These are phyloP conservation scores for Parnassius orleans DNA, from an alignment of 2,888 invertebrate genomes.

Conservation along the genomic window DNA sequence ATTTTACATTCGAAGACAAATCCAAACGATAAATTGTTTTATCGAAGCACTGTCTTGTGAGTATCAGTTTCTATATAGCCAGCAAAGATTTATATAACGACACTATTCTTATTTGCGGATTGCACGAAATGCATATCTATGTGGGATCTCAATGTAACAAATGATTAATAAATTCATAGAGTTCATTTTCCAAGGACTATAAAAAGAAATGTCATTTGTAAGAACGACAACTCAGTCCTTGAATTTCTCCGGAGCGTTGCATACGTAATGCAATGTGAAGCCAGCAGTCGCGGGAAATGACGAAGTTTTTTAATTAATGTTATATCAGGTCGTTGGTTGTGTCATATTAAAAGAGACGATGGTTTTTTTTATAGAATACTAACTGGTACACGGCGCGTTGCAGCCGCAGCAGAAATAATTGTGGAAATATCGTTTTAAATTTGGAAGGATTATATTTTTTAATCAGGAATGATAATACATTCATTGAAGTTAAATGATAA, in stretches of 20 bases:
- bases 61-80: conserved; percentile 44
- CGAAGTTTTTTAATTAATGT: conserved; percentile 51
- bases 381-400: too few species aligned
- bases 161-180: conserved; percentile 26
- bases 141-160: conserved; percentile 2
- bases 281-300: conserved; percentile 37
- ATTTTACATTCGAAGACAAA: conserved; percentile 57
- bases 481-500: too few species aligned
- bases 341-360: conserved; percentile 14
- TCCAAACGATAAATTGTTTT: conserved; percentile 64
- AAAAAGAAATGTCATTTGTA: conserved; percentile 41
- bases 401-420: too few species aligned
- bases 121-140: conserved; percentile 6
- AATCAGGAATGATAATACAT: too few species aligned
- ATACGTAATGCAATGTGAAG: conserved; percentile 48
- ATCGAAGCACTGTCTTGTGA: conserved; percentile 56
- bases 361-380: background rate
- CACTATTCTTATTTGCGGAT: conserved; percentile 11
- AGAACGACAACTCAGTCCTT: conserved; percentile 42
- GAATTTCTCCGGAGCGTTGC: conserved; percentile 46
- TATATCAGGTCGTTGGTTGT: conserved; percentile 35
- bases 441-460: too few species aligned
- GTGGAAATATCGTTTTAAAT: too few species aligned
- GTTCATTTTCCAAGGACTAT: conserved; percentile 28
- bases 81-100: conserved; percentile 27